phyloP scores from a whole-genome alignment of 2,888 invertebrate species.

The Panorpa germanica region DNA sequence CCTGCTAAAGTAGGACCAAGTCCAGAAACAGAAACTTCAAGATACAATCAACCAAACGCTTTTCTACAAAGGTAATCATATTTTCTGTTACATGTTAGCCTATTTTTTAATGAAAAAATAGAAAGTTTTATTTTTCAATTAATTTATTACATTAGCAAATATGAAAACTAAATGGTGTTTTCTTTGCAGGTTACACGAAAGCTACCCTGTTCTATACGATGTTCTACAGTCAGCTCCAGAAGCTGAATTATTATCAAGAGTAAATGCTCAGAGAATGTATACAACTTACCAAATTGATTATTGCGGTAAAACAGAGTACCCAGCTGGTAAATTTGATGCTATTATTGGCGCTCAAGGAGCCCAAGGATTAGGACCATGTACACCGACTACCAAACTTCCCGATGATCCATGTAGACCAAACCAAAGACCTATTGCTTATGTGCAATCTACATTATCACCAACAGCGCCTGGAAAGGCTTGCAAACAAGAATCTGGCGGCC shows the following conservation, averaged over 20 bases:
- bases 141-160: neutral
- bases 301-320: constrained; percentile 26
- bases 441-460: too few species aligned
- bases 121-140: constrained; percentile 7
- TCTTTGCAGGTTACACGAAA: constrained; percentile 34
- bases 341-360: constrained; percentile 33
- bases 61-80: constrained; percentile 34
- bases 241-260: constrained; percentile 34
- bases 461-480: too few species aligned
- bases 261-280: constrained; percentile 37
- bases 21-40: constrained; percentile 32
- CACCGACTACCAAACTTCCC: constrained; percentile 33
- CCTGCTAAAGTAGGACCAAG: constrained; percentile 33
- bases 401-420: constrained; percentile 36
- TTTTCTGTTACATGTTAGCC: neutral
- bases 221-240: constrained; percentile 36
- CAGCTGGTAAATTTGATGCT: constrained; percentile 35
- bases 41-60: constrained; percentile 36
- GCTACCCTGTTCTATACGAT: constrained; percentile 44
- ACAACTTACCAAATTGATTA: constrained; percentile 43
- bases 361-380: constrained; percentile 30
- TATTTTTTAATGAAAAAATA: neutral
- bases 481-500: too few species aligned
- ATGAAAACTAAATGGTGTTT: constrained; percentile 9
- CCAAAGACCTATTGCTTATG: too few species aligned